phyloP scores from a whole-genome alignment of 2,797 vertebrate species.

The Muscicapa comitata region DNA sequence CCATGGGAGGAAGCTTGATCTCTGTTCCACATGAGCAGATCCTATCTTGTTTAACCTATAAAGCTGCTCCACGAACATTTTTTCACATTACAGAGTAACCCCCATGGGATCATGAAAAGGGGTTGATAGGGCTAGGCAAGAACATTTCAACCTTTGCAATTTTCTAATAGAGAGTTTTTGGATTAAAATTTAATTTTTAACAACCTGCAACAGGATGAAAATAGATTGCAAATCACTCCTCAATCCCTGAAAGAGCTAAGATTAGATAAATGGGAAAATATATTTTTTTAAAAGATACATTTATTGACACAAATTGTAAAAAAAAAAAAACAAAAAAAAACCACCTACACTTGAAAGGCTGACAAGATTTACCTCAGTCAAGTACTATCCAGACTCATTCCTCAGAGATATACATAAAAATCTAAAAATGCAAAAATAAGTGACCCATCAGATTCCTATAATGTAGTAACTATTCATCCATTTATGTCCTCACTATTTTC shows the following conservation, averaged over 20 bases:
- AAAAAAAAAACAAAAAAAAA: background rate
- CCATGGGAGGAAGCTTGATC: background rate
- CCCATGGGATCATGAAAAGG: background rate
- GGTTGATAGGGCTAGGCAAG: background rate
- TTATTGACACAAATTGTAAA: background rate
- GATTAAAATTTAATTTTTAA: background rate
- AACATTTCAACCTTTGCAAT: background rate
- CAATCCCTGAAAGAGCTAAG: background rate
- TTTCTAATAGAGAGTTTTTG: background rate
- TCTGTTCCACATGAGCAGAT: background rate
- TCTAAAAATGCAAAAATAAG: background rate
- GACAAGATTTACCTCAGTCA: background rate
- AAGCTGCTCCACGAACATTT: background rate
- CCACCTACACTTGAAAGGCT: background rate
- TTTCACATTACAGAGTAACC: background rate
- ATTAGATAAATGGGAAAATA: background rate
- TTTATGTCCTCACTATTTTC: background rate
- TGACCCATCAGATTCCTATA: background rate
- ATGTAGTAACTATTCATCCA: background rate
- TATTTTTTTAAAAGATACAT: background rate
- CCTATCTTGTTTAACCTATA: background rate
- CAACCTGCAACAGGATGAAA: background rate
- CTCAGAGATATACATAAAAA: background rate
- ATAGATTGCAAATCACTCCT: background rate
- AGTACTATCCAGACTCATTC: background rate